Conservation (phyloP, 2,797 vertebrate species). For the Ctenochaetus hawaiiensis region DNA sequence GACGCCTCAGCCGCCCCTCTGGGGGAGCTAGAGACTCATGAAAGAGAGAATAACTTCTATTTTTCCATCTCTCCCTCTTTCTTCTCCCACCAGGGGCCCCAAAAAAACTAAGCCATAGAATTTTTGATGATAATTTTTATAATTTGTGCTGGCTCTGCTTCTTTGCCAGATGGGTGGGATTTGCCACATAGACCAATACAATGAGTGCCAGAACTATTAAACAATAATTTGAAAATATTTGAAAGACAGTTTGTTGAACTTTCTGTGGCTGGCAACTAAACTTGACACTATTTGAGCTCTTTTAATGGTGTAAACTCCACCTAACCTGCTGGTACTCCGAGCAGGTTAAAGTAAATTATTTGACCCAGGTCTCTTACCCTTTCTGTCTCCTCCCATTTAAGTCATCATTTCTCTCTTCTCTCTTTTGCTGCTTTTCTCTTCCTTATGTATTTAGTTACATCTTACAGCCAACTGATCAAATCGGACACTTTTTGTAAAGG, state of each 20-base stretch:
- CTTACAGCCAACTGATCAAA: constrained; percentile 27
- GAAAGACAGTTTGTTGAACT: constrained; percentile 70
- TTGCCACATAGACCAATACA: constrained; percentile 73
- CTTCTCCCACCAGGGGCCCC: constrained; percentile 48
- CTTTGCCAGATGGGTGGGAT: constrained; percentile 77
- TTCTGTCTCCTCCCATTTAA: constrained; percentile 48
- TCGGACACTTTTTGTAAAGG: constrained; percentile 24
- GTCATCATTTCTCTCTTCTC: constrained; percentile 22
- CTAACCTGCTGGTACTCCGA: constrained; percentile 52
- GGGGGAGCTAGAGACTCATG: constrained; percentile 76
- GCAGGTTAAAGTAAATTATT: constrained; percentile 57
- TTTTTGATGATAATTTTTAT: constrained; percentile 73
- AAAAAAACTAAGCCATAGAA: constrained; percentile 51
- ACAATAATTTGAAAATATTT: constrained; percentile 69
- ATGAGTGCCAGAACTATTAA: constrained; percentile 72
- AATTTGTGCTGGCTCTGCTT: constrained; percentile 71
- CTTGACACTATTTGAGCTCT: constrained; percentile 58
- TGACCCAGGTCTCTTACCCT: constrained; percentile 45
- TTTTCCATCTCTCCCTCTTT: constrained; percentile 50
- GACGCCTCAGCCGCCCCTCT: constrained; percentile 63
- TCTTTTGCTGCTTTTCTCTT: constrained; percentile 8
- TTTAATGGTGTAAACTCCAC: constrained; percentile 53
- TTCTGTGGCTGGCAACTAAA: constrained; percentile 59
- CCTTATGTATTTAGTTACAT: constrained; percentile 24
- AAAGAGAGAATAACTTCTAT: constrained; percentile 41